Evolutionary conservation across 1,140 invertebrate genomes (phyloP), one percentile per base, ranked within the genome.

Genomic region (Homalodisca vitripennis): DNA sequence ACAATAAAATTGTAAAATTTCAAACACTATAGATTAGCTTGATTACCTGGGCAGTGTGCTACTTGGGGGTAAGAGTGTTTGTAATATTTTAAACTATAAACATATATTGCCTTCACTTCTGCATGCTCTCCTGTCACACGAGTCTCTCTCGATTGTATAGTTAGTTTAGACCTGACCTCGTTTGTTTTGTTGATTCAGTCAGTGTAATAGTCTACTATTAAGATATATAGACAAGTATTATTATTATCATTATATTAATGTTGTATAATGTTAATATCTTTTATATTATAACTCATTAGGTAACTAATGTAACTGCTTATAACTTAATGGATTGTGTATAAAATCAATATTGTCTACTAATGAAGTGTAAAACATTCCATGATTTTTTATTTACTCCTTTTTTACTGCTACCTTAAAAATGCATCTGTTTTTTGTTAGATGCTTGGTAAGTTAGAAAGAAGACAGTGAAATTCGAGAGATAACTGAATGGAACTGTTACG

Each of bases 241-340:
- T 60, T 60, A 60, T 60, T 30, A 60, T 60, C 34, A 41, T 41
- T 41, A 41, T 53, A 53, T 53, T 60, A 26, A 60, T 60, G 55
- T 60, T 30, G 55, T 60, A 60, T 60, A 60, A 60, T 60, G 24
- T 27, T 53, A 29, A 60, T 60, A 60, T 29, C 24, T 60, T 60
- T 60, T 60, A 60, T 60, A 60, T 60, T 60, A 60, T 60, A 17
- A 60, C 22, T 6, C 29, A 60, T 30, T 27, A 6, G 6, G n/a
- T 30, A 60, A 60, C 6, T 12, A 12, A 53, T n/a, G 12, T 22
- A 60, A 27, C 48, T 60, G 55, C 55, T 60, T 60, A 22, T 53
- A 41, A 53, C 48, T 53, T n/a, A 27, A 13, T 60, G 55, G 55
- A 29, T 27, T 60, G 55, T 60, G 22, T 60, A 60, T 27, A n/a